Conservation (phyloP, 2,113 vertebrate genomes). For the Nesogale talazaci region DNA sequence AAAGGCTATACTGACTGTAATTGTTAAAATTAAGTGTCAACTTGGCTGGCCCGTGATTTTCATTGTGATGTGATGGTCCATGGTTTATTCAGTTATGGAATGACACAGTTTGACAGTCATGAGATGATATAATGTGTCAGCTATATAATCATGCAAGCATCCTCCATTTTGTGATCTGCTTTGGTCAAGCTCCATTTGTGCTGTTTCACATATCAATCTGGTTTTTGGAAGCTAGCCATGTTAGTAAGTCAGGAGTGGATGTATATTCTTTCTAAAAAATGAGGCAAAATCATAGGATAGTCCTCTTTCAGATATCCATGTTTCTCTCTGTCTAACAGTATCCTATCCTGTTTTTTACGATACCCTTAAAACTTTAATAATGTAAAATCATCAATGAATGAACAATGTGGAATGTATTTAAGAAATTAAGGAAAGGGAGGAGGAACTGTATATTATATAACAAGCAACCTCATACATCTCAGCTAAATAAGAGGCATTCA, state of each 20-base stretch:
- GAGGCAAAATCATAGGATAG: not conserved
- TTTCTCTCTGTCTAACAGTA: not conserved
- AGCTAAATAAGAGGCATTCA: not conserved
- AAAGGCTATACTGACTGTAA: too few species aligned
- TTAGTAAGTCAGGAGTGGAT: not conserved
- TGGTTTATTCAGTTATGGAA: too few species aligned
- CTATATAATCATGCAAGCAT: too few species aligned
- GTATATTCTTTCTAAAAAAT: not conserved
- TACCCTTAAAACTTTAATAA: not conserved
- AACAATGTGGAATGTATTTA: not conserved
- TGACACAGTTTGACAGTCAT: too few species aligned
- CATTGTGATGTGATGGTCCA: too few species aligned
- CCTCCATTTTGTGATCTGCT: too few species aligned
- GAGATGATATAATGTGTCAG: too few species aligned
- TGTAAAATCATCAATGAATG: not conserved
- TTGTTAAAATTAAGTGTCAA: too few species aligned
- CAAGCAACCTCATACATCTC: not conserved
- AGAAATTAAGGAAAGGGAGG: not conserved
- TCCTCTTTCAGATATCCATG: not conserved
- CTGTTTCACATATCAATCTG: too few species aligned
- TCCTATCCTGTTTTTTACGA: not conserved
- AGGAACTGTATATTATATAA: not conserved
- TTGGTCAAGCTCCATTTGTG: too few species aligned
- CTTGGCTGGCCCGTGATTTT: too few species aligned
- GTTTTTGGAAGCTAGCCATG: too few species aligned